Conservation (phyloP, 2,113 vertebrate species). For the Macquaria ambigua region DNA sequence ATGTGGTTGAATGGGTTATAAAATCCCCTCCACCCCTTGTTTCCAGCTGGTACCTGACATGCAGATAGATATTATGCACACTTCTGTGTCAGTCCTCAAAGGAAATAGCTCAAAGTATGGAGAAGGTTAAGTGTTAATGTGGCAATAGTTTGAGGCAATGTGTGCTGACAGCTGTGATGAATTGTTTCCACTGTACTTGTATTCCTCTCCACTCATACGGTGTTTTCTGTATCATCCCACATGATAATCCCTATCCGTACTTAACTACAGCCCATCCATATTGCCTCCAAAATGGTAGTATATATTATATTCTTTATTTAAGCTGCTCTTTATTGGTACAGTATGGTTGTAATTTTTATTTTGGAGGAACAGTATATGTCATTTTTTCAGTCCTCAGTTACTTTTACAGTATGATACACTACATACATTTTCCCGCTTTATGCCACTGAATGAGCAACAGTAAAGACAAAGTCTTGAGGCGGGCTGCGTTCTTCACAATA, state of each 20-base stretch:
- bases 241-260: conserved; percentile 27
- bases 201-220: conserved; percentile 24
- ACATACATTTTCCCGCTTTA: conserved; percentile 29
- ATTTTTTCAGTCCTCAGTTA: conserved; percentile 27
- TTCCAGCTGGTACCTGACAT: conserved; percentile 36
- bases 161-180: conserved; percentile 71
- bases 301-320: conserved; percentile 22
- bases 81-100: conserved; percentile 43
- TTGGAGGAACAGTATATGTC: conserved; percentile 14
- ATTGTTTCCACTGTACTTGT: conserved; percentile 55
- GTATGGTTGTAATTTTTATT: conserved; percentile 23
- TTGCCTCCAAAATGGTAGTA: conserved; percentile 1
- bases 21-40: not conserved
- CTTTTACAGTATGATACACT: conserved; percentile 39
- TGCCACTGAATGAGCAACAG: conserved; percentile 16
- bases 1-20: conserved; percentile 24
- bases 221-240: conserved; percentile 36
- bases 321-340: conserved; percentile 45
- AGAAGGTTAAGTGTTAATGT: conserved; percentile 74
- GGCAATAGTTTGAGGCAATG: conserved; percentile 59
- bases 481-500: conserved; percentile 29
- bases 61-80: conserved; percentile 42
- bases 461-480: conserved; percentile 24
- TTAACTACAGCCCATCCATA: conserved; percentile 10
- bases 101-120: conserved; percentile 55